A percentile compares a stretch with the other conserved stretches of the same genome.
Conservation (phyloP, 2,113 vertebrate genomes). For the Salvelinus alpinus region DNA sequence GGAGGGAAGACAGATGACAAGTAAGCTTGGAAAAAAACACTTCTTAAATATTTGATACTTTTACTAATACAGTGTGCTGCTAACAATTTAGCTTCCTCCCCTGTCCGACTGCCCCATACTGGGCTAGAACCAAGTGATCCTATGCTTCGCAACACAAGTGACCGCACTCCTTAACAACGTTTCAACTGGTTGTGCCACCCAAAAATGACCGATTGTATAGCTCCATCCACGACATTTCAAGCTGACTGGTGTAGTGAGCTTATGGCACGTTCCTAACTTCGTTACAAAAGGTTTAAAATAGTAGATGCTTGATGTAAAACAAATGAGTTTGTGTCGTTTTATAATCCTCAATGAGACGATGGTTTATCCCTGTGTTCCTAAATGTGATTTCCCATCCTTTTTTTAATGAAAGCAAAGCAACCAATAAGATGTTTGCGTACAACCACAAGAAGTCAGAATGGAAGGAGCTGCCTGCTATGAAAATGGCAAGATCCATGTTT, state of each 20-base stretch:
- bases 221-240: no score
- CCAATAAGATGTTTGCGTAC: slow-evolving; percentile 91
- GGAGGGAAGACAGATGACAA: slow-evolving; percentile 97
- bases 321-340: not conserved
- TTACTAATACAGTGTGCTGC: no score
- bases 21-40: slow-evolving; percentile 72
- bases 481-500: slow-evolving; percentile 91
- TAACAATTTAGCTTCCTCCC: no score
- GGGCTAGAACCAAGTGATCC: no score
- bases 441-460: slow-evolving; percentile 96
- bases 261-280: no score
- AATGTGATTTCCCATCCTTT: slow-evolving; percentile 8
- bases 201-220: no score
- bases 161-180: no score
- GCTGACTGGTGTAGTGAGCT: no score
- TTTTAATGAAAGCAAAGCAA: slow-evolving; percentile 80
- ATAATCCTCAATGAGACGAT: not conserved
- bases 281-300: not conserved
- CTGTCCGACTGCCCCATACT: no score
- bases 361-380: no score
- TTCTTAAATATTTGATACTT: not conserved
- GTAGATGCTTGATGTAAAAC: not conserved
- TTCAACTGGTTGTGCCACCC: no score
- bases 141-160: no score
- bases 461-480: slow-evolving; percentile 95